Evolutionary conservation across 2,888 invertebrate species (phyloP).

Genomic region (Lissonota sp.): DNA sequence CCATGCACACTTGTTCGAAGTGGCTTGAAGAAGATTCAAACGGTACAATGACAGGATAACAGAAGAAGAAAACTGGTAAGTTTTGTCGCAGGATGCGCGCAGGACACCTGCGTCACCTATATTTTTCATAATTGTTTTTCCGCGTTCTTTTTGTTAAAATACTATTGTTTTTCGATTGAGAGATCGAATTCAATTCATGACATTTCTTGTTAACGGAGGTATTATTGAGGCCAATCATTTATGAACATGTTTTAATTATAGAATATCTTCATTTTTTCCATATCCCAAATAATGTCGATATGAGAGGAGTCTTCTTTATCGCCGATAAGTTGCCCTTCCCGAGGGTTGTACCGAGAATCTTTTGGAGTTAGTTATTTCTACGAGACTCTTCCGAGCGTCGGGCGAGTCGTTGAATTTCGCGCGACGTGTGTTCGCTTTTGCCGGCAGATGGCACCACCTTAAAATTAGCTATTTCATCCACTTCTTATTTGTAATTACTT

Average conservation of each 20-base stretch:
- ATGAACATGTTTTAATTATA: too few relatives aligned
- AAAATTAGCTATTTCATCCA: not conserved
- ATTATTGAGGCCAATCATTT: too few relatives aligned
- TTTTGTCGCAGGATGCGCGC: conserved; percentile 31
- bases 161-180: not conserved
- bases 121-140: not conserved
- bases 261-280: too few relatives aligned
- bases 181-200: too few relatives aligned
- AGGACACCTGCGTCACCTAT: conserved; percentile 47
- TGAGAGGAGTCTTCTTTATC: conserved; percentile 14
- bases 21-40: conserved; percentile 74
- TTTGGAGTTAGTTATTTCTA: not conserved
- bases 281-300: not conserved
- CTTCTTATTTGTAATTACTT: too few relatives aligned
- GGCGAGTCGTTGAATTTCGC: not conserved
- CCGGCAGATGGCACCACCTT: conserved; percentile 52
- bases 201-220: too few relatives aligned
- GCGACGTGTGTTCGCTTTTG: not conserved
- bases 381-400: not conserved
- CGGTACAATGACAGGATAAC: conserved; percentile 71
- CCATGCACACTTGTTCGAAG: conserved; percentile 64
- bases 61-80: conserved; percentile 63
- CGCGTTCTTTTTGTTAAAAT: not conserved
- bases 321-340: conserved; percentile 48
- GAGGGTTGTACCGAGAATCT: not conserved